A percentile compares a stretch with the other conserved stretches of the same genome.
phyloP scores from a whole-genome alignment of 2,113 vertebrate species.

The Carettochelys insculpta region DNA sequence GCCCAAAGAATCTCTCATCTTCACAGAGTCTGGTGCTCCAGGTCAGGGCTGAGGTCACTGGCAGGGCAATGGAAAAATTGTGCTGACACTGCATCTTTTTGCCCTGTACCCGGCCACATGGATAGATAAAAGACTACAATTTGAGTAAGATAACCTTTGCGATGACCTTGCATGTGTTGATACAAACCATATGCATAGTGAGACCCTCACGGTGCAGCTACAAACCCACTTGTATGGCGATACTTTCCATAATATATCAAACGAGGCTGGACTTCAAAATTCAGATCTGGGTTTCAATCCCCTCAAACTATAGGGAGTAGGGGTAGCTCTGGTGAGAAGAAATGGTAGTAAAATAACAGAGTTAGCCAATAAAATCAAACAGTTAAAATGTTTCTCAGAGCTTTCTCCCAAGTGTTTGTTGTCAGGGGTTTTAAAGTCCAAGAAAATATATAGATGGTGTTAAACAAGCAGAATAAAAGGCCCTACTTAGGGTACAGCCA shows the following conservation, averaged over 20 bases:
- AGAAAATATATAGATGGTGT: neutral
- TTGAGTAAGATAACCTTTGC: constrained; percentile 63
- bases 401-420: neutral
- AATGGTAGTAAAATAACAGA: neutral
- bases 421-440: constrained; percentile 1
- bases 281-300: neutral
- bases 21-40: constrained; percentile 33
- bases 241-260: neutral
- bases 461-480: constrained; percentile 24
- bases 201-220: constrained; percentile 6
- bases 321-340: neutral
- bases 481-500: neutral
- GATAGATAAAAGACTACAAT: constrained; percentile 68
- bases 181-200: constrained; percentile 49
- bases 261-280: neutral
- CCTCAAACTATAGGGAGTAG: neutral
- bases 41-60: constrained; percentile 62
- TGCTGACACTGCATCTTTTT: constrained; percentile 66
- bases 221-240: neutral
- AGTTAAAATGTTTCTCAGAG: neutral
- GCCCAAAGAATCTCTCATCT: neutral
- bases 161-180: constrained; percentile 65
- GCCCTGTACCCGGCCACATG: constrained; percentile 52
- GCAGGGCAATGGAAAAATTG: constrained; percentile 43
- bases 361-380: neutral